Conservation (phyloP, 2,113 vertebrate species). For the Engraulis encrasicolus region DNA sequence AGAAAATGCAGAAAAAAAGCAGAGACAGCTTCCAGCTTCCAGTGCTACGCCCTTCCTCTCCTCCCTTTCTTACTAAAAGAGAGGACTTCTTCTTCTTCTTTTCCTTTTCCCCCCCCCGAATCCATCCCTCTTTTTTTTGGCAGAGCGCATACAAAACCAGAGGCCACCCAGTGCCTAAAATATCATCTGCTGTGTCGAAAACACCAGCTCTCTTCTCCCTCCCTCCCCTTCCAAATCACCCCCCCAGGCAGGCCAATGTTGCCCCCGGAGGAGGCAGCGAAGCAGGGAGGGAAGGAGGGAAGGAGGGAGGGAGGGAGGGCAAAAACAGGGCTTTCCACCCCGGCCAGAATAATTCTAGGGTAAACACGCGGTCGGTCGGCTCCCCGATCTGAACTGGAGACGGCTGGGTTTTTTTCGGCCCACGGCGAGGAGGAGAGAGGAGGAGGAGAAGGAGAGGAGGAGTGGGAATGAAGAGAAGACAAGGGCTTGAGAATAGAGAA, state of each 20-base stretch:
- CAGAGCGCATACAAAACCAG: not conserved
- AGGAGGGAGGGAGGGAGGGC: too few relatives aligned
- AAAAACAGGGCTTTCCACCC: conserved; percentile 15
- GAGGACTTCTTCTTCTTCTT: not conserved
- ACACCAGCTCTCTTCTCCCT: not conserved
- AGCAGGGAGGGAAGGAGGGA: too few relatives aligned
- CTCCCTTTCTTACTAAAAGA: not conserved
- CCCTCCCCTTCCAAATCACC: not conserved
- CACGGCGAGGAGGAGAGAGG: too few relatives aligned
- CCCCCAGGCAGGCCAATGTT: not conserved
- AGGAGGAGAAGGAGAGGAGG: too few relatives aligned
- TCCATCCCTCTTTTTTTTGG: not conserved
- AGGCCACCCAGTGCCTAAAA: conserved; percentile 17
- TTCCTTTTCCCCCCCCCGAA: too few relatives aligned
- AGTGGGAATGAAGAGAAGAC: too few relatives aligned
- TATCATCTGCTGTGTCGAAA: conserved; percentile 7
- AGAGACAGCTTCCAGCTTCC: not conserved
- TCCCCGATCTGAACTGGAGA: not conserved
- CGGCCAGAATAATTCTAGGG: conserved; percentile 17
- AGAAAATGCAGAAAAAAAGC: not conserved
- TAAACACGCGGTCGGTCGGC: not conserved
- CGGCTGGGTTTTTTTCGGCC: not conserved
- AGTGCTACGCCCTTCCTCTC: not conserved
- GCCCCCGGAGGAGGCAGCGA: too few relatives aligned
- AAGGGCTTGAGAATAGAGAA: too few relatives aligned